Base-by-base conservation (phyloP, 2,888 invertebrate genomes). In the Antheraea assamensis region DNA sequence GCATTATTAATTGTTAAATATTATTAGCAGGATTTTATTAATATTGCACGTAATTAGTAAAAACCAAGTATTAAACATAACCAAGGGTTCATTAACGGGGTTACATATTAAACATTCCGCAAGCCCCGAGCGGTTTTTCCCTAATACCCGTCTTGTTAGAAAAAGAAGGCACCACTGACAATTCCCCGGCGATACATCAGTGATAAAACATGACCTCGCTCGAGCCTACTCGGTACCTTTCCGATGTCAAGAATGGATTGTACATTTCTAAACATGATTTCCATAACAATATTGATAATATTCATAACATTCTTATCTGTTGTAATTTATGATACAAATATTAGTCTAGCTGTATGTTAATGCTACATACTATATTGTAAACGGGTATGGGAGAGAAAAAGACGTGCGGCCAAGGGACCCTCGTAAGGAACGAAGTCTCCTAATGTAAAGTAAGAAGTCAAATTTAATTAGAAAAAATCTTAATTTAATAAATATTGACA, bases 101-200 rank as follows among this genome's bases (percentile, higher is more conserved):
- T 80, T 35, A 77, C 81, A 86, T 89, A 87, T 89, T 90, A 88
- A 90, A 85, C 87, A 89, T 90, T 91, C 88, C 78, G 81, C 76
- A 77, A 81, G 81, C 83, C 79, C 80, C 78, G 75, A 80, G 75
- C 78, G 79, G 72, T 77, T 78, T 35, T 31, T 35, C 68, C 68
- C 35, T 68, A 68, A 73, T 72, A 74, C 73, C 64, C 61, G 70
- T 61, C 68, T 73, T 76, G 72, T 71, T 74, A 75, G 75, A 74
- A 72, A 70, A 47, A 74, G 55, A 52, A 27, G 55, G 71, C 35
- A 10, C 72, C 55, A 27, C 75, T 72, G 70, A 71, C 35, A 71
- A 71, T 71, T 47, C 71, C 49, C 58, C 71, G 30, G 55, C 47
- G 31, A 52, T 71, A 58, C 31, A 71, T 71, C 35, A 68, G 8